phyloP scores from a whole-genome alignment of 2,888 invertebrate species.

The Suillia variegata region DNA sequence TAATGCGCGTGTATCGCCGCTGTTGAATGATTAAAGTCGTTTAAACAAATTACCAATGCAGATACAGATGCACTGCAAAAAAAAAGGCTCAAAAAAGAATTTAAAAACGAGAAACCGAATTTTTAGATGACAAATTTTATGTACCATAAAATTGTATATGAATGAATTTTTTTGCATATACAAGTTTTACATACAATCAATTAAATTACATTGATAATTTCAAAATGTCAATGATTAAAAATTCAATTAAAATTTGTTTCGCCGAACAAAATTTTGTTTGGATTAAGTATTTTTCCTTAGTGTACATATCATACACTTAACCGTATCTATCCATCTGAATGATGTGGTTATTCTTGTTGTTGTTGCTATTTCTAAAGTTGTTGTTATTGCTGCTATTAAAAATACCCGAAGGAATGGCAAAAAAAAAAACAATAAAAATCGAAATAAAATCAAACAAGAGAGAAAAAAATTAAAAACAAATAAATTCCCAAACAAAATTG shows the following conservation, averaged over 20 bases:
- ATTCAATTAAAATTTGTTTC: too few relatives aligned
- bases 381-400: constrained; percentile 17
- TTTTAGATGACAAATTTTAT: too few relatives aligned
- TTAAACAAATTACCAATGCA: constrained; percentile 47
- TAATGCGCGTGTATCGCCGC: constrained; percentile 3
- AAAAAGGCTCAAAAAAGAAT: too few relatives aligned
- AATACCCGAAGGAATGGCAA: constrained; percentile 39
- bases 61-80: too few relatives aligned
- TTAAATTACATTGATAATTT: too few relatives aligned
- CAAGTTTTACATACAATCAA: neutral
- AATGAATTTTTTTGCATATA: neutral
- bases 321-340: constrained; percentile 24
- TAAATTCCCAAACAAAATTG: neutral
- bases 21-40: constrained; percentile 26
- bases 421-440: neutral
- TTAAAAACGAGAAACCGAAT: too few relatives aligned
- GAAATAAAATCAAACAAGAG: constrained; percentile 38
- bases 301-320: too few relatives aligned
- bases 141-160: too few relatives aligned
- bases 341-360: constrained; percentile 24
- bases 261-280: too few relatives aligned
- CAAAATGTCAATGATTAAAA: too few relatives aligned
- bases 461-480: neutral
- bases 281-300: too few relatives aligned
- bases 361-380: neutral